Evolutionary conservation across 2,797 vertebrate species (phyloP), one percentile per base, ranked within the genome.

Genomic region (Siniperca obscura): DNA sequence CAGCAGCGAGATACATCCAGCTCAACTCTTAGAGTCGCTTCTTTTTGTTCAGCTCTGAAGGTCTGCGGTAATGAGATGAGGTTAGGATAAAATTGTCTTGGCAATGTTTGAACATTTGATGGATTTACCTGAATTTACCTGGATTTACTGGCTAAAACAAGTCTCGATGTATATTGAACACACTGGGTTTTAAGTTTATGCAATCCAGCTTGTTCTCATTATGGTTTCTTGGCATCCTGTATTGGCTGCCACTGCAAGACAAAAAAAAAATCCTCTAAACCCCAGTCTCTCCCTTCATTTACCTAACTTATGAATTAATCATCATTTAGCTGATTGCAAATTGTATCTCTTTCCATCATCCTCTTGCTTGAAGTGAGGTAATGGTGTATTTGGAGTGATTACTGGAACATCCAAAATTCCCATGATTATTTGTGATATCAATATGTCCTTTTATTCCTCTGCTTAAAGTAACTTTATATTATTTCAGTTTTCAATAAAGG

Each of bases 71-170:
- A 87, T 85, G 83, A 89, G 74, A 25, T 48, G 60, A 90, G 80
- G 72, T 88, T 76, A 75, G 68, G 77, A 78, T 55, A 69, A 82
- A 89, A 86, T 56, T 83, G 82, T 72, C 21, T 66, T 76, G 55
- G 76, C 82, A 53, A 30, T 30, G 72, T 68, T 67, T 13, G 22
- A 74, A 34, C 25, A 71, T 85, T 80, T 89, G 86, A 86, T 86
- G 78, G 81, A 86, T 90, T 89, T 82, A 86, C 66, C 75, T 86
- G 71, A 78, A 81, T 84, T 79, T 81, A 87, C 64, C 82, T 77
- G 75, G 60, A 84, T 82, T 86, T 86, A 80, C 61, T 52, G 53
- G 53, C 64, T 78, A 73, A 79, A 85, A 85, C 61, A 30, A 56
- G 65, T 64, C 74, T 69, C 34, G 1, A 48, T 55, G 83, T 76